phyloP scores from a whole-genome alignment of 2,113 vertebrate genomes.

The Plestiodon gilberti region DNA sequence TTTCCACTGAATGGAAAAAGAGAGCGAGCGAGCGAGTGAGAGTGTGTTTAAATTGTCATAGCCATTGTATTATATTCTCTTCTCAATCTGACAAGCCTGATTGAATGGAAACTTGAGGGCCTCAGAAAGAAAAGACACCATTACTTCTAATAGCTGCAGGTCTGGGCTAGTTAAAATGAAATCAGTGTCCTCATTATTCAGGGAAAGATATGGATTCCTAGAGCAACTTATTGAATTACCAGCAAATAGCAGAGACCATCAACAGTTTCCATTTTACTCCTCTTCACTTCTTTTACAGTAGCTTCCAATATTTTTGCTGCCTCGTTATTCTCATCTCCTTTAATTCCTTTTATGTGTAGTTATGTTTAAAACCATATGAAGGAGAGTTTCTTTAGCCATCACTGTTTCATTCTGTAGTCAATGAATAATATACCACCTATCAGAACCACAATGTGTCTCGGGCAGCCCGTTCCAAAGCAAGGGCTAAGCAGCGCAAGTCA shows the following conservation, averaged over 20 bases:
- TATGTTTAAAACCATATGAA: background rate
- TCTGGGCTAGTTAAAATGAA: background rate
- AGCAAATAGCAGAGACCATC: background rate
- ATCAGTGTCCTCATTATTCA: constrained; percentile 1
- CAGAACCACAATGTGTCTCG: background rate
- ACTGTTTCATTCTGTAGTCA: background rate
- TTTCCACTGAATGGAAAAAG: background rate
- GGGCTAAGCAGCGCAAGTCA: no score
- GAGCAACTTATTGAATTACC: background rate
- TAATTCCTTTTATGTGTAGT: background rate
- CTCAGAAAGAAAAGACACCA: background rate
- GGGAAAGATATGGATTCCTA: background rate
- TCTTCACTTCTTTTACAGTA: background rate
- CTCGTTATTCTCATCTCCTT: background rate
- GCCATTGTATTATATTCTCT: background rate
- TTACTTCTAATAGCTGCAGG: background rate
- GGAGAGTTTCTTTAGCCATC: background rate
- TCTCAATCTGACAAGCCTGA: background rate
- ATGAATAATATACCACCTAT: background rate
- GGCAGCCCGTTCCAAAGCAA: no score
- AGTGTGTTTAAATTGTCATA: background rate
- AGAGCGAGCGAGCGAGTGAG: background rate
- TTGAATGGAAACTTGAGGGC: background rate
- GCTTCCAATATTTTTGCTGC: background rate
- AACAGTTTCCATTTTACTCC: background rate